Conservation (phyloP, 2,113 vertebrate genomes). For the Riparia riparia region DNA sequence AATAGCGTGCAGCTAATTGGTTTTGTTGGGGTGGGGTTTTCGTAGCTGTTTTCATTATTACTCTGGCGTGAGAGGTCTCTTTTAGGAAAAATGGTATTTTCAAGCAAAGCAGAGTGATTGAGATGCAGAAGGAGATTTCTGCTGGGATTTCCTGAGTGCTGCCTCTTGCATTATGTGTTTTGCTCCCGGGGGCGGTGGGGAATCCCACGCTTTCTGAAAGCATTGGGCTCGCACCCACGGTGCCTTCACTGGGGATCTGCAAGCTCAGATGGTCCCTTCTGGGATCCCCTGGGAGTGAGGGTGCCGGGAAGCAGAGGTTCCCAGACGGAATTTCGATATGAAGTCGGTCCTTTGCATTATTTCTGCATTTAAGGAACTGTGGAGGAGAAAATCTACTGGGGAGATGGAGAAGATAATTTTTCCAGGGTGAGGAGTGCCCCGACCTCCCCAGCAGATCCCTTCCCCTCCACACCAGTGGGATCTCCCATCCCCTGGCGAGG, state of each 20-base stretch:
- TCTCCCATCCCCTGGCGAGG: rapidly evolving
- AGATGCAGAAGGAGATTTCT: neutral
- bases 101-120: neutral
- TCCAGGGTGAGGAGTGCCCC: neutral
- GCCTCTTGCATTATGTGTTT: neutral
- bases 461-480: neutral
- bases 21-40: neutral
- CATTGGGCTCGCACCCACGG: rapidly evolving
- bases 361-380: neutral
- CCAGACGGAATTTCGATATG: neutral
- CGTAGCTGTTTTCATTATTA: neutral
- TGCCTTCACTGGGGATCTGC: neutral
- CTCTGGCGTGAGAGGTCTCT: neutral
- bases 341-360: neutral
- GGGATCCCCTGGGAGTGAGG: neutral
- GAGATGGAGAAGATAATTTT: neutral
- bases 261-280: neutral
- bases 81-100: neutral
- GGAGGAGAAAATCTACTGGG: neutral
- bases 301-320: neutral
- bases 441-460: neutral
- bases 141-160: neutral
- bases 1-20: neutral
- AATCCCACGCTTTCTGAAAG: neutral
- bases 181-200: neutral